phyloP scores from a whole-genome alignment of 2,113 vertebrate genomes.

The Melanotaenia duboulayi region DNA sequence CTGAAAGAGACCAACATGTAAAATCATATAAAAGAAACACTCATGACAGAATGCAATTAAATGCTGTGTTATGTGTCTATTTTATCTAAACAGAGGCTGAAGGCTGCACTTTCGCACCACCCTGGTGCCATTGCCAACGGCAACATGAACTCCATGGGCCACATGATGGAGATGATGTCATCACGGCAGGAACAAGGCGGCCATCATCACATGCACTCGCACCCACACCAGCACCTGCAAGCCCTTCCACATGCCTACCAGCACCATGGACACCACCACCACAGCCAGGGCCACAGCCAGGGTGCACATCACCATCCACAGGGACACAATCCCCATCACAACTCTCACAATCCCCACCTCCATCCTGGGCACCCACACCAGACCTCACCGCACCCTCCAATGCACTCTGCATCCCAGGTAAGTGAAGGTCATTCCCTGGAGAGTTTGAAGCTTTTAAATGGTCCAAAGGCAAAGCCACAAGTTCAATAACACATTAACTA shows the following conservation, averaged over 20 bases:
- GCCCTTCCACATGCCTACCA: slow-evolving; percentile 90
- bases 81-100: slow-evolving; percentile 90
- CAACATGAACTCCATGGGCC: slow-evolving; percentile 98
- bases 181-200: slow-evolving; percentile 90
- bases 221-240: slow-evolving; percentile 97
- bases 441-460: slow-evolving; percentile 37
- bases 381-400: slow-evolving; percentile 90
- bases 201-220: slow-evolving; percentile 95
- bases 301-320: slow-evolving; percentile 92
- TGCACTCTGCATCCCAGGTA: slow-evolving; percentile 96
- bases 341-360: slow-evolving; percentile 94
- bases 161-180: slow-evolving; percentile 99
- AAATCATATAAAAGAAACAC: slow-evolving; percentile 7
- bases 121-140: slow-evolving; percentile 94
- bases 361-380: slow-evolving; percentile 93
- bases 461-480: slow-evolving; percentile 35
- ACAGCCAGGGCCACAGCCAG: slow-evolving; percentile 89
- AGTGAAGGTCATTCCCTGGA: slow-evolving; percentile 12
- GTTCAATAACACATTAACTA: slow-evolving; percentile 63
- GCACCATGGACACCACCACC: slow-evolving; percentile 86
- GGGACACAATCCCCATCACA: slow-evolving; percentile 91
- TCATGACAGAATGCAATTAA: slow-evolving; percentile 9
- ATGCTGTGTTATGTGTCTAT: slow-evolving; percentile 40
- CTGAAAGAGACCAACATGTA: slow-evolving; percentile 2
- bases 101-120: slow-evolving; percentile 95